Conservation (phyloP, 2,888 invertebrate species). For the Pelosia muscerda region DNA sequence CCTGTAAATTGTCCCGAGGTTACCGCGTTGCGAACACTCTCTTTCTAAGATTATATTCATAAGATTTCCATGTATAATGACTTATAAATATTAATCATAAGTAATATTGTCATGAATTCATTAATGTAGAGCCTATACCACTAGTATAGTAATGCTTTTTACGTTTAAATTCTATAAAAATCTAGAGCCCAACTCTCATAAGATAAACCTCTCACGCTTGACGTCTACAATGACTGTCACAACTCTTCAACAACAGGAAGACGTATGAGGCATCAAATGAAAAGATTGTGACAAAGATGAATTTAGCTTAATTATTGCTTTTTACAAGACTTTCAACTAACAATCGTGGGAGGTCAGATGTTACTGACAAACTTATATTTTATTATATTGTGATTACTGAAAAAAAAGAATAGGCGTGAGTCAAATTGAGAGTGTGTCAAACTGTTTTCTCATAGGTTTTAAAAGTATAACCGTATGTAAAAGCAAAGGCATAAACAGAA, state of each 20-base stretch:
- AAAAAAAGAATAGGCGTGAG: neutral
- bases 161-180: too few relatives aligned
- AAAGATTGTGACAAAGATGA: slow-evolving; percentile 60
- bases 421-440: neutral
- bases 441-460: neutral
- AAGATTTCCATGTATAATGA: too few relatives aligned
- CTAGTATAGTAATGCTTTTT: too few relatives aligned
- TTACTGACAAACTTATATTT: slow-evolving; percentile 19
- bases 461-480: neutral
- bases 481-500: neutral
- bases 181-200: neutral
- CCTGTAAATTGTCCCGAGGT: too few relatives aligned
- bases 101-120: too few relatives aligned
- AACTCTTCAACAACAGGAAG: slow-evolving; percentile 20
- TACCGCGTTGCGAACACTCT: too few relatives aligned
- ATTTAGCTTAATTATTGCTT: slow-evolving; percentile 64
- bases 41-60: too few relatives aligned
- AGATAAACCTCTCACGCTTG: slow-evolving; percentile 22
- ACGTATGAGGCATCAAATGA: slow-evolving; percentile 4
- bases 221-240: slow-evolving; percentile 39
- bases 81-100: too few relatives aligned
- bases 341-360: slow-evolving; percentile 47
- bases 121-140: neutral
- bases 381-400: neutral
- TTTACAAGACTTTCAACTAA: slow-evolving; percentile 31